These are phyloP conservation scores for Periophthalmus magnuspinnatus DNA, from an alignment of 2,797 vertebrate species.

Conservation along the genomic window DNA sequence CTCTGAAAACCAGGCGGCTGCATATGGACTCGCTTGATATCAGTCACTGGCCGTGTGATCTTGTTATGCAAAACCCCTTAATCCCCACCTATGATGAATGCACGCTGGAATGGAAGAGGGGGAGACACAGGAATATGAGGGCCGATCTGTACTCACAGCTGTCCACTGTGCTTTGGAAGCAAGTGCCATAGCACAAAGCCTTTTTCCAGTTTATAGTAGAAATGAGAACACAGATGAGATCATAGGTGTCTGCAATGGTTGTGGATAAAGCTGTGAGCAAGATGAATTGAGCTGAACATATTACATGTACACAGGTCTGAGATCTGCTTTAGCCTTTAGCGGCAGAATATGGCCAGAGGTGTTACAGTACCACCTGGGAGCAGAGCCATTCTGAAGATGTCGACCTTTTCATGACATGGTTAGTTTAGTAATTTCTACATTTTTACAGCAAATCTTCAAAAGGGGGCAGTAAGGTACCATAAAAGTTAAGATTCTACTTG, in stretches of 20 bases:
- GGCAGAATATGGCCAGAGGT: conserved; percentile 65
- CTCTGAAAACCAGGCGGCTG: conserved; percentile 95
- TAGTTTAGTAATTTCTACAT: no score
- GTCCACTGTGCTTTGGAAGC: conserved; percentile 64
- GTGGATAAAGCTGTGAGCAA: conserved; percentile 38
- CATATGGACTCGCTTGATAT: conserved; percentile 99
- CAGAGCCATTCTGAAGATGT: conserved; percentile 42
- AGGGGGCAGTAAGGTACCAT: no score
- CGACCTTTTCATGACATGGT: not conserved
- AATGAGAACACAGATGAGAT: conserved; percentile 54
- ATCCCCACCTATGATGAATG: conserved; percentile 98
- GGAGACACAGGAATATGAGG: conserved; percentile 69
- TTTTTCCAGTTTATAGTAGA: conserved; percentile 51
- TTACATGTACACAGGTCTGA: conserved; percentile 43
- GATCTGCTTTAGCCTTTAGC: conserved; percentile 67
- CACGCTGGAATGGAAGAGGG: conserved; percentile 78
- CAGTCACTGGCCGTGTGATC: conserved; percentile 99
- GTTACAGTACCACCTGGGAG: conserved; percentile 51
- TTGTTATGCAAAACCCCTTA: conserved; percentile 99
- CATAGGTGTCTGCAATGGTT: conserved; percentile 41
- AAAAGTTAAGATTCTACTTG: no score
- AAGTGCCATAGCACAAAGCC: conserved; percentile 55
- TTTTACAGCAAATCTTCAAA: no score
- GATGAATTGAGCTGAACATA: conserved; percentile 49
- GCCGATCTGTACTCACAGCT: conserved; percentile 69